Percentiles rank a stretch among this genome's conserved stretches.
These are phyloP conservation scores for Cryptocheilus praepositus DNA, from an alignment of 2,888 invertebrate genomes.

Conservation along the genomic window DNA sequence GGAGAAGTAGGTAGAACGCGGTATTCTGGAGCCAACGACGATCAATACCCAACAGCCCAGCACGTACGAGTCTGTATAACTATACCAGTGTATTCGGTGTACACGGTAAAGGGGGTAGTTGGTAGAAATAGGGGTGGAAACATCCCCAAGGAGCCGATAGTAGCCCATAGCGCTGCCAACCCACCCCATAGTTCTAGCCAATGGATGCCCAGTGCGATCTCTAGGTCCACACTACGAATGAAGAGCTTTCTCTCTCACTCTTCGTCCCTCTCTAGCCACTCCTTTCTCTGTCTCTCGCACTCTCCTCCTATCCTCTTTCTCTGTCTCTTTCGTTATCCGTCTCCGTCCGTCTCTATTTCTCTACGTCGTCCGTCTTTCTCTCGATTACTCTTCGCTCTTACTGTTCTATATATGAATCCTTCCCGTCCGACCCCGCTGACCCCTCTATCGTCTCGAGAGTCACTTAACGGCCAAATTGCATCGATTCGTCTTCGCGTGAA, in stretches of 20 bases:
- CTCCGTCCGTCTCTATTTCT: conserved; percentile 26
- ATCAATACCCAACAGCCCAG: conserved; percentile 70
- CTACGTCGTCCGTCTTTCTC: too few species aligned
- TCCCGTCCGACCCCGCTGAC: not conserved
- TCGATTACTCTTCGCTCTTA: not conserved
- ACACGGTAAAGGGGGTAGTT: conserved; percentile 65
- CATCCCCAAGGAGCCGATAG: conserved; percentile 73
- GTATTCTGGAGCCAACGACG: conserved; percentile 64
- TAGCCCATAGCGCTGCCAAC: conserved; percentile 66
- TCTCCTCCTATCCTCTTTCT: conserved; percentile 20
- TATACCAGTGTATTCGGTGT: conserved; percentile 68
- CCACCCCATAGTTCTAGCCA: conserved; percentile 63
- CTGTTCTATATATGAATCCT: conserved; percentile 25
- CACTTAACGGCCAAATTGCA: conserved; percentile 55
- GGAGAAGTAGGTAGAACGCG: conserved; percentile 66
- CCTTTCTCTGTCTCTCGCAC: conserved; percentile 24
- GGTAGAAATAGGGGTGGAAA: conserved; percentile 71
- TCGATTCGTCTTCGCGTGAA: conserved; percentile 26
- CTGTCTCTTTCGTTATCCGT: conserved; percentile 6
- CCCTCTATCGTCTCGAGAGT: conserved; percentile 39
- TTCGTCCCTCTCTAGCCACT: conserved; percentile 19
- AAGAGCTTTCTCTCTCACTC: conserved; percentile 40
- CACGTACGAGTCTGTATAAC: conserved; percentile 64
- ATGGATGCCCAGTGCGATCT: conserved; percentile 65
- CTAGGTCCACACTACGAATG: conserved; percentile 59